These are phyloP conservation scores for Meta bourneti DNA, from an alignment of 2,888 invertebrate genomes.

Conservation along the genomic window DNA sequence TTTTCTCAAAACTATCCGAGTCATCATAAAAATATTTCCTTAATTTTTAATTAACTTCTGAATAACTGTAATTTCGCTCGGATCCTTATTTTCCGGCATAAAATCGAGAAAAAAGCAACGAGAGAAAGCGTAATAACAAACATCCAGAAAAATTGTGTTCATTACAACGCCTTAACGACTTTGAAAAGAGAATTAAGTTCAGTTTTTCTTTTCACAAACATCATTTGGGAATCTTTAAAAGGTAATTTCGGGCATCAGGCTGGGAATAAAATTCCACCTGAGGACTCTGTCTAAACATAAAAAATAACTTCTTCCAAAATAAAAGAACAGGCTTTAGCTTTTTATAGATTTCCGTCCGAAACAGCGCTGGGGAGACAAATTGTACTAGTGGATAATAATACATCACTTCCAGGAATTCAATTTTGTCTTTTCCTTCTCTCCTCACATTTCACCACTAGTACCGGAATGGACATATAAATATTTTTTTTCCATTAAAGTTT, in stretches of 20 bases:
- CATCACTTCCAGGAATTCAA: not conserved
- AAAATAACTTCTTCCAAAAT: not conserved
- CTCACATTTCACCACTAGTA: conserved; percentile 14
- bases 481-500: conserved; percentile 49
- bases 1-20: no score
- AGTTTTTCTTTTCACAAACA: not conserved
- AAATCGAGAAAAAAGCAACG: no score
- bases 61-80: not conserved
- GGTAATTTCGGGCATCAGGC: not conserved
- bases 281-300: not conserved
- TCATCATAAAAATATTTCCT: not conserved
- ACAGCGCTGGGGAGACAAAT: not conserved
- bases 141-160: not conserved
- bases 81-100: not conserved
- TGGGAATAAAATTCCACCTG: not conserved
- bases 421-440: conserved; percentile 3
- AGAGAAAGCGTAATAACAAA: not conserved
- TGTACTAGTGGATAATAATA: not conserved
- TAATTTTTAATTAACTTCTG: not conserved
- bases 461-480: conserved; percentile 22
- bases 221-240: not conserved
- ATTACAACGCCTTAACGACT: not conserved
- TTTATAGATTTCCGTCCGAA: not conserved
- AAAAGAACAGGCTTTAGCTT: not conserved
- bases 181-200: not conserved